These are phyloP conservation scores for Leptodactylus fallax DNA, from an alignment of 2,797 vertebrate species.

Conservation along the genomic window DNA sequence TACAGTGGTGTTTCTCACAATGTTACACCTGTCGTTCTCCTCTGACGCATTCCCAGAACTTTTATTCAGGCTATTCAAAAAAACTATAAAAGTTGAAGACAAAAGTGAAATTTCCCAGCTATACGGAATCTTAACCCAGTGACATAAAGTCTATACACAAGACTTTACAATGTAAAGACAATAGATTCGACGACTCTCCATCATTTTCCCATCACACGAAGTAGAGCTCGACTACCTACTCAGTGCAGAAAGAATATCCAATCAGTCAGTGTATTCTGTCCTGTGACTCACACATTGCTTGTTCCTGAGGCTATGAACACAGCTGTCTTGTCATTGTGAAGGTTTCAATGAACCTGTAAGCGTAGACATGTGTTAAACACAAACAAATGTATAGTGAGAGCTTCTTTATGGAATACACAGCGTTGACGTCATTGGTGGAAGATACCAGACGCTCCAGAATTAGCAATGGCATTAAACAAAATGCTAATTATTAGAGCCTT, in stretches of 20 bases:
- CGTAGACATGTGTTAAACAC: not conserved
- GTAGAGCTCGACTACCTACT: not conserved
- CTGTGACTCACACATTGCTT: slow-evolving; percentile 25
- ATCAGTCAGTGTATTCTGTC: not conserved
- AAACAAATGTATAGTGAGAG: slow-evolving; percentile 26
- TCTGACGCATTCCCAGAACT: not conserved
- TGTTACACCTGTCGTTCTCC: no score
- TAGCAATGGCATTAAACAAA: slow-evolving; percentile 12
- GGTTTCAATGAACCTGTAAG: slow-evolving; percentile 29
- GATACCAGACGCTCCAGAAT: slow-evolving; percentile 23
- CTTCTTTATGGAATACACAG: not conserved
- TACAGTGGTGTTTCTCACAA: no score
- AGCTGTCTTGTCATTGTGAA: slow-evolving; percentile 8
- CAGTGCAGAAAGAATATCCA: not conserved
- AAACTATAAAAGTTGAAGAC: not conserved
- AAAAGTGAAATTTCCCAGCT: not conserved
- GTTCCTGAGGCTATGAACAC: not conserved
- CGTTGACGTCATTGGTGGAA: slow-evolving; percentile 21
- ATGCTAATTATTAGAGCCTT: slow-evolving; percentile 8
- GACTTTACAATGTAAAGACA: not conserved
- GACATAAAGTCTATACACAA: not conserved
- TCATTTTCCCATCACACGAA: not conserved
- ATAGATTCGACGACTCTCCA: not conserved
- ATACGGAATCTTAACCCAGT: not conserved
- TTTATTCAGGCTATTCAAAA: not conserved